Conservation (phyloP, 2,113 vertebrate species). For the Pongo abelii region DNA sequence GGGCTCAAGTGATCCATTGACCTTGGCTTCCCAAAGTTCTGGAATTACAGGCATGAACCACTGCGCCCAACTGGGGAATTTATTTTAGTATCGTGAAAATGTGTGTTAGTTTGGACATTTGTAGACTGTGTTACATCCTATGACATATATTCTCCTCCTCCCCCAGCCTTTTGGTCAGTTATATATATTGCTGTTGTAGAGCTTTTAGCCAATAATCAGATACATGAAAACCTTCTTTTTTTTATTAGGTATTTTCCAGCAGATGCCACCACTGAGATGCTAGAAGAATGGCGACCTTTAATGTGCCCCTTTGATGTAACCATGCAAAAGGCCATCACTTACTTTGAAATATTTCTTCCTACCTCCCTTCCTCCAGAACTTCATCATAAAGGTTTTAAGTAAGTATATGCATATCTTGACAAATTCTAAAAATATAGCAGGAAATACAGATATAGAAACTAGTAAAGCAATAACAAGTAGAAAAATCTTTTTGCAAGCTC, state of each 20-base stretch:
- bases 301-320: slow-evolving; percentile 98
- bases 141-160: background rate
- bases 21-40: too few species aligned
- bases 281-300: slow-evolving; percentile 96
- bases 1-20: too few species aligned
- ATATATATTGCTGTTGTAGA: background rate
- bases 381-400: slow-evolving; percentile 97
- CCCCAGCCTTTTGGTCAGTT: background rate
- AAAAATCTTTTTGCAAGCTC: background rate
- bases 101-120: background rate
- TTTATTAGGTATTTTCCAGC: slow-evolving; percentile 93
- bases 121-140: background rate
- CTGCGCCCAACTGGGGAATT: background rate
- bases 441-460: background rate
- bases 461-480: background rate
- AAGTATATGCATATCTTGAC: slow-evolving; percentile 74
- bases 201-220: background rate
- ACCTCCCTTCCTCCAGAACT: slow-evolving; percentile 95
- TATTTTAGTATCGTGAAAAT: slow-evolving; percentile 23
- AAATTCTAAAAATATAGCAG: slow-evolving; percentile 15
- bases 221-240: slow-evolving; percentile 11
- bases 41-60: too few species aligned
- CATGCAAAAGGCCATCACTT: slow-evolving; percentile 98
- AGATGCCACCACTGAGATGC: slow-evolving; percentile 94
- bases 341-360: slow-evolving; percentile 97